Evolutionary conservation across 2,113 vertebrate genomes (phyloP).

Genomic region (Gobio gobio): DNA sequence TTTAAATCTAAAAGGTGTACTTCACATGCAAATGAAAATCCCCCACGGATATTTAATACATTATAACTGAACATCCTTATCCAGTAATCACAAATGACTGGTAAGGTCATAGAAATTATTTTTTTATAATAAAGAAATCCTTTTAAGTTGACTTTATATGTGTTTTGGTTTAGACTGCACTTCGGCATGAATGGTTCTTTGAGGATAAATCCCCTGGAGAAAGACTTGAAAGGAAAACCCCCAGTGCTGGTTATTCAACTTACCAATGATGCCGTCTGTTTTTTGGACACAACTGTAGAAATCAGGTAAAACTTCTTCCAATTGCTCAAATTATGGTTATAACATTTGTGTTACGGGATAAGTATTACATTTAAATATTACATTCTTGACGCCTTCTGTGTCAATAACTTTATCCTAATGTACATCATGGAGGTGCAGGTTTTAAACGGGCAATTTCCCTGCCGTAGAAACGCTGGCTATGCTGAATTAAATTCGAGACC

Average conservation of each 20-base stretch:
- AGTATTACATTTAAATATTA: not conserved
- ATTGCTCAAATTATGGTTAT: not conserved
- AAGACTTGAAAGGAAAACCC: constrained; percentile 63
- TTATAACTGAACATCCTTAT: not conserved
- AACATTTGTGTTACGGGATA: not conserved
- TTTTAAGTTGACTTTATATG: constrained; percentile 4
- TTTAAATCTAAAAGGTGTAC: not conserved
- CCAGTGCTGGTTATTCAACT: constrained; percentile 83
- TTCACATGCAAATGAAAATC: constrained; percentile 6
- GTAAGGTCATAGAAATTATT: not conserved
- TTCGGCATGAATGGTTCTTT: constrained; percentile 96
- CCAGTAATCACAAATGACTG: not conserved
- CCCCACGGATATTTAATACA: not conserved
- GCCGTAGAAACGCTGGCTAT: not conserved
- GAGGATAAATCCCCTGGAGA: constrained; percentile 79
- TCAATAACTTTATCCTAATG: not conserved
- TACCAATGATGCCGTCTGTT: constrained; percentile 82
- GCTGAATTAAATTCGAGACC: constrained; percentile 10
- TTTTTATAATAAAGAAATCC: not conserved
- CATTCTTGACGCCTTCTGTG: not conserved
- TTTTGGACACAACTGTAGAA: constrained; percentile 87
- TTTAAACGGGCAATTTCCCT: not conserved
- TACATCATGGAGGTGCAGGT: not conserved
- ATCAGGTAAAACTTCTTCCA: constrained; percentile 81
- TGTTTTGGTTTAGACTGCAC: constrained; percentile 81